Conservation (phyloP, 1,140 invertebrate species). For the Bacillus rossius region DNA sequence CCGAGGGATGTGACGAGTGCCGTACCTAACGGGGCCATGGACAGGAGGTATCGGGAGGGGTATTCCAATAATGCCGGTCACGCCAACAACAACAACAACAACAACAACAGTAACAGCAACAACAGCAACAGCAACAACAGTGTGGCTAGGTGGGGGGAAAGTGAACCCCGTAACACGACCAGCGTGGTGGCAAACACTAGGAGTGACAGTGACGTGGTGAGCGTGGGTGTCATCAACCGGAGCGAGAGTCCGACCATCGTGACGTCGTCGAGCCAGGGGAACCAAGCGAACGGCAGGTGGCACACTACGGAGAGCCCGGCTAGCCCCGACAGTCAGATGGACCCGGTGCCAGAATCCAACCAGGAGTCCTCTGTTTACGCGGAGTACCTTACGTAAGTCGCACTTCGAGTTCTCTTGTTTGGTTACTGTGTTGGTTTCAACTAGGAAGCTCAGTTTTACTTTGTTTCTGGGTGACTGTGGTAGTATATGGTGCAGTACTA, state of each 20-base stretch:
- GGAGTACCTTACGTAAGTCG: conserved; percentile 51
- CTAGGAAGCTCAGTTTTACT: too few relatives aligned
- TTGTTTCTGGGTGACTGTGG: too few relatives aligned
- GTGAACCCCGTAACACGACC: background rate
- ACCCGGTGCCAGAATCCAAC: too few relatives aligned
- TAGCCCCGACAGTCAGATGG: background rate
- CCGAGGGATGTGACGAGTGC: too few relatives aligned
- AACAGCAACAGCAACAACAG: conserved; percentile 13
- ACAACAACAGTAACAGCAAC: conserved; percentile 3
- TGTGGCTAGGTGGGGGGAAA: too few relatives aligned
- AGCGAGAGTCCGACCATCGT: conserved; percentile 11
- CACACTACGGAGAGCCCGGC: background rate
- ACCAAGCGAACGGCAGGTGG: conserved; percentile 1
- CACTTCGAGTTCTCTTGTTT: too few relatives aligned
- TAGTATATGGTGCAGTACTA: too few relatives aligned
- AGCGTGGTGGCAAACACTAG: conserved; percentile 5
- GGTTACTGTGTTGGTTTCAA: too few relatives aligned
- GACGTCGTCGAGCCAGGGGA: conserved; percentile 26
- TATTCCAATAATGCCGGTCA: conserved; percentile 1
- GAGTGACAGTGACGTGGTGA: background rate
- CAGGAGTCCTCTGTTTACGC: conserved; percentile 39
- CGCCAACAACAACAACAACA: conserved; percentile 15
- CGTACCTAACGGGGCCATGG: too few relatives aligned
- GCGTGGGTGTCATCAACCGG: conserved; percentile 1
- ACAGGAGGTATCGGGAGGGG: too few relatives aligned